phyloP scores from a whole-genome alignment of 1,140 invertebrate genomes.

The Papilio xuthus region DNA sequence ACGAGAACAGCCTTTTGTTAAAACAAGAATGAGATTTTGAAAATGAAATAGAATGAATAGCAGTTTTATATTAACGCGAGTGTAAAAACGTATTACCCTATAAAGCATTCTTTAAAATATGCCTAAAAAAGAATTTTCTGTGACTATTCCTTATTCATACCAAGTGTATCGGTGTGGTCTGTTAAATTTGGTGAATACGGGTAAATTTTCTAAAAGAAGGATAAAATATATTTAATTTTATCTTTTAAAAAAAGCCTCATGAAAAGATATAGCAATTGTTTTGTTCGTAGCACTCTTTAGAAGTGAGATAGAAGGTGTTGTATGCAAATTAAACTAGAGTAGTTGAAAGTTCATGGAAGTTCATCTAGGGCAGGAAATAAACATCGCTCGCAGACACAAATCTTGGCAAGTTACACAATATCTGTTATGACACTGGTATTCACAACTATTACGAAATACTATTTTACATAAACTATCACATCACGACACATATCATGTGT shows the following conservation, averaged over 20 bases:
- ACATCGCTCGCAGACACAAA: slow-evolving; percentile 2
- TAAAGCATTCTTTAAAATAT: background rate
- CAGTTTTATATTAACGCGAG: slow-evolving; percentile 3
- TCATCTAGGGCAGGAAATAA: background rate
- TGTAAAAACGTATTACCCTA: background rate
- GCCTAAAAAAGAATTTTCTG: background rate
- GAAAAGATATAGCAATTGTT: background rate
- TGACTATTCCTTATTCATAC: background rate
- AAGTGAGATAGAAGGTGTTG: background rate
- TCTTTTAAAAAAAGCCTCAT: background rate
- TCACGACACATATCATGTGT: background rate
- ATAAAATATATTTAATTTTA: background rate
- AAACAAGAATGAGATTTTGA: background rate
- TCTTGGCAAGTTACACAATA: background rate
- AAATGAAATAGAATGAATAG: slow-evolving; percentile 18
- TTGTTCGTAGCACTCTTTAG: background rate
- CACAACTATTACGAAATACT: background rate
- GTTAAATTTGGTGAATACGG: background rate
- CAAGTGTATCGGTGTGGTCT: background rate
- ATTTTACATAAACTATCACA: background rate
- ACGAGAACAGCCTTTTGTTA: slow-evolving; percentile 14
- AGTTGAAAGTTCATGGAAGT: background rate
- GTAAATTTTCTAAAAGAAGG: background rate
- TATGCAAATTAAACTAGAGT: background rate
- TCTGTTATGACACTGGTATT: background rate